phyloP scores from a whole-genome alignment of 1,140 invertebrate genomes.

The Hermetia illucens region DNA sequence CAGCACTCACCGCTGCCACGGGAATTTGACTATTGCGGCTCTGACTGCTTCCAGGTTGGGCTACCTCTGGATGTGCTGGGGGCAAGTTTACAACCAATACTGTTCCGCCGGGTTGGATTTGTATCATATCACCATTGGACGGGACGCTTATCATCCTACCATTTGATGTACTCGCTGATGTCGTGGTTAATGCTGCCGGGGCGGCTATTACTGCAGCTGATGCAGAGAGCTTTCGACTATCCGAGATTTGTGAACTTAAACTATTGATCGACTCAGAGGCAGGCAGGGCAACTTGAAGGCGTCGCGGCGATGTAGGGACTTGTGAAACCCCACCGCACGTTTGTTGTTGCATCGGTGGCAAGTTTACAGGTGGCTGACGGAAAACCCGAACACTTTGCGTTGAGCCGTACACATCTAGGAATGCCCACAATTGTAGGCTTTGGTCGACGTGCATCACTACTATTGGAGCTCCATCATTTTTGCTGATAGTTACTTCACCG shows the following conservation, averaged over 20 bases:
- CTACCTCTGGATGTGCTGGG: conserved; percentile 33
- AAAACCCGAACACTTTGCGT: conserved; percentile 72
- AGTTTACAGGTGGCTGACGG: conserved; percentile 19
- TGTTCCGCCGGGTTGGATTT: conserved; percentile 52
- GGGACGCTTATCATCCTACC: conserved; percentile 32
- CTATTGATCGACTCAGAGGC: conserved; percentile 37
- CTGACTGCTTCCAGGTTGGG: conserved; percentile 11
- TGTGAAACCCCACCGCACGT: not conserved
- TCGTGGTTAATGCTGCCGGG: conserved; percentile 2
- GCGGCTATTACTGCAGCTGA: conserved; percentile 1
- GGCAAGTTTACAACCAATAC: conserved; percentile 70
- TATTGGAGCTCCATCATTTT: conserved; percentile 65
- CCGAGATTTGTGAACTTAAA: conserved; percentile 26
- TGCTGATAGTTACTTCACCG: conserved; percentile 79
- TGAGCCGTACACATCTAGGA: conserved; percentile 91
- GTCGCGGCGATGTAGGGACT: conserved; percentile 22
- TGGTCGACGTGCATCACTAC: conserved; percentile 92
- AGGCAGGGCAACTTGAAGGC: conserved; percentile 23
- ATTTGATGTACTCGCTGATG: conserved; percentile 24
- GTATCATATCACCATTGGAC: conserved; percentile 38
- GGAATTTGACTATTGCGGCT: conserved; percentile 15
- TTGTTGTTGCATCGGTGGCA: not conserved
- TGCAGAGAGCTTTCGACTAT: conserved; percentile 27
- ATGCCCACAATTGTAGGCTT: conserved; percentile 78
- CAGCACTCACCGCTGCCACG: conserved; percentile 14